Evolutionary conservation across 2,888 invertebrate genomes (phyloP), one percentile per base, ranked within the genome.

Genomic region (Athalia circularis): DNA sequence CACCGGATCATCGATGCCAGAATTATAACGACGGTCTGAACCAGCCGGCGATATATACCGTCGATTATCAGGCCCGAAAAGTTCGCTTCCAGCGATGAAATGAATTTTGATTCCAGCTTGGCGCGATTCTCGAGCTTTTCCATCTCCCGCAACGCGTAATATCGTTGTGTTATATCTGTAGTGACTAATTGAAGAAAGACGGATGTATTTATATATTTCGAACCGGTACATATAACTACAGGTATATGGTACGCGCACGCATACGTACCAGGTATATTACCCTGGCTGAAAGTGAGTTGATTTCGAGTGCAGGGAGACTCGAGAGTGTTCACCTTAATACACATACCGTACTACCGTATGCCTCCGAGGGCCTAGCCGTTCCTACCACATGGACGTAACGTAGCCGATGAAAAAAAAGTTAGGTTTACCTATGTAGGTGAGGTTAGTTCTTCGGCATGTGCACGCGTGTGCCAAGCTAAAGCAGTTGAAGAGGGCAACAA

Each of bases 241-340:
- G 29, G 62, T 4, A 43, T 8, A 11, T 5, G 8, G 8, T 29
- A 68, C 11, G 68, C 29, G 7, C 52, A 7, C n/a, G 11, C 29
- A 8, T 54, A 29, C 5, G 11, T 54, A 47, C 29, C 29, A 1
- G 29, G 29, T 52, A 50, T 54, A 11, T 54, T 54, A 47, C 54
- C 7, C 11, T 29, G 29, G 59, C 52, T 59, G 72, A 72, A 72
- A 72, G 72, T 59, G 59, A 72, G 59, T 72, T 72, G 59, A 72
- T 72, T 72, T 72, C 72, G 72, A 72, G 57, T 72, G 52, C 29
- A 59, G 52, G 59, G 72, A 72, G 72, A 43, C 29, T 29, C 72
- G 59, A 68, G 68, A 68, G 68, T 52, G 68, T 65, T 54, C 68
- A 43, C 50, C 8, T 45, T 15, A 50, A 67, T 47, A 48, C 45